Percentiles rank a stretch among this genome's conserved stretches.
phyloP scores from a whole-genome alignment of 1,140 invertebrate species.

The Triops longicaudatus region DNA sequence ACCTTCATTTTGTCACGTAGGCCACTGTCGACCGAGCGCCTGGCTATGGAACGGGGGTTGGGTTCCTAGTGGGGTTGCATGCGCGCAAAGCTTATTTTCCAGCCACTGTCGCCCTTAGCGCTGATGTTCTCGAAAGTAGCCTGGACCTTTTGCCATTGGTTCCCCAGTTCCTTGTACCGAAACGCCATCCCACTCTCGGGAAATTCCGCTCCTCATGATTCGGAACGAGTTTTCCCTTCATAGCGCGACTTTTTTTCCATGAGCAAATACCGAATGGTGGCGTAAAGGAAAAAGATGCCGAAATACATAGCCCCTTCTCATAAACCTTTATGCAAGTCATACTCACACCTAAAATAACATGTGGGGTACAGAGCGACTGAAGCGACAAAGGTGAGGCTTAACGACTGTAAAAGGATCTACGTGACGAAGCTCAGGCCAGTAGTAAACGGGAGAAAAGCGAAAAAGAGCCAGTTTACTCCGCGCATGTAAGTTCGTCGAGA shows the following conservation, averaged over 20 bases:
- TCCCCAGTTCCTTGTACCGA: background rate
- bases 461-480: background rate
- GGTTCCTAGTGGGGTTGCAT: background rate
- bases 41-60: slow-evolving; percentile 1
- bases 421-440: background rate
- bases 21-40: slow-evolving; percentile 18
- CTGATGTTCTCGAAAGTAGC: background rate
- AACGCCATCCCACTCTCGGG: background rate
- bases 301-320: background rate
- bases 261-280: background rate
- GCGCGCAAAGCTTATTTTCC: background rate
- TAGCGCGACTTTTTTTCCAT: background rate
- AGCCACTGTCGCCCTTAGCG: slow-evolving; percentile 7
- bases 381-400: background rate
- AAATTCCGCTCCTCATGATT: background rate
- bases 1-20: slow-evolving; percentile 27
- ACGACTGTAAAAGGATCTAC: background rate
- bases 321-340: background rate
- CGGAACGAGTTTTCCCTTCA: background rate
- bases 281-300: background rate
- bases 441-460: background rate
- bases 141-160: background rate
- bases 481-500: background rate
- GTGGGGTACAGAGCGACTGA: background rate
- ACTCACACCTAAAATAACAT: background rate